A percentile compares a stretch with the other conserved stretches of the same genome.
phyloP scores from a whole-genome alignment of 2,113 vertebrate species.

The Theristicus caerulescens region DNA sequence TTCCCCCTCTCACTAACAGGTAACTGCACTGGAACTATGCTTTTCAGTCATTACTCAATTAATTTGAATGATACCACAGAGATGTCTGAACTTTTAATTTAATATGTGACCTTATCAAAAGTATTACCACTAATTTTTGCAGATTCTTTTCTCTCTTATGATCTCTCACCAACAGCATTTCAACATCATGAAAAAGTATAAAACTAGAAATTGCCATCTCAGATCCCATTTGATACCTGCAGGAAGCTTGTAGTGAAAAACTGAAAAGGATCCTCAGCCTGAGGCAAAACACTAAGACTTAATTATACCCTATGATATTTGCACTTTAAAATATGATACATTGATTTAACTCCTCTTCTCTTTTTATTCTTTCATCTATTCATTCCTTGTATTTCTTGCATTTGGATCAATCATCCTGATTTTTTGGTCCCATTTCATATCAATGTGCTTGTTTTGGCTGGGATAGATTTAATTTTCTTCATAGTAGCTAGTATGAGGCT shows the following conservation, averaged over 20 bases:
- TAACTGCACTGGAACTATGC: background rate
- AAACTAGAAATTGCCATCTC: background rate
- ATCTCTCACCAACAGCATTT: background rate
- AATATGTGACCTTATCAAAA: background rate
- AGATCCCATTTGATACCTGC: background rate
- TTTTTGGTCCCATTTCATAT: background rate
- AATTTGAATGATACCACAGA: background rate
- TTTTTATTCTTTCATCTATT: background rate
- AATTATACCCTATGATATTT: accelerated
- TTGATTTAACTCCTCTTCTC: background rate
- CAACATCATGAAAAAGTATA: background rate
- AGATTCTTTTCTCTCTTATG: background rate
- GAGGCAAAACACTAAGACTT: background rate
- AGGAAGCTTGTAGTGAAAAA: background rate
- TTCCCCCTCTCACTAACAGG: background rate
- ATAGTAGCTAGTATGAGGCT: too few species aligned
- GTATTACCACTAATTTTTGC: background rate
- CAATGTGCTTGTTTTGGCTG: too few species aligned
- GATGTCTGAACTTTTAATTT: background rate
- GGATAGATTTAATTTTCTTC: too few species aligned
- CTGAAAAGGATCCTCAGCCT: background rate
- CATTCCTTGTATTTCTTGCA: background rate
- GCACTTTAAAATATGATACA: background rate
- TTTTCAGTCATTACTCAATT: background rate
- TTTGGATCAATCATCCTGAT: background rate